Evolutionary conservation across 37 sponge, comb jelly and placozoan species (phyloP).

Genomic region (Petrosia ficiformis): DNA sequence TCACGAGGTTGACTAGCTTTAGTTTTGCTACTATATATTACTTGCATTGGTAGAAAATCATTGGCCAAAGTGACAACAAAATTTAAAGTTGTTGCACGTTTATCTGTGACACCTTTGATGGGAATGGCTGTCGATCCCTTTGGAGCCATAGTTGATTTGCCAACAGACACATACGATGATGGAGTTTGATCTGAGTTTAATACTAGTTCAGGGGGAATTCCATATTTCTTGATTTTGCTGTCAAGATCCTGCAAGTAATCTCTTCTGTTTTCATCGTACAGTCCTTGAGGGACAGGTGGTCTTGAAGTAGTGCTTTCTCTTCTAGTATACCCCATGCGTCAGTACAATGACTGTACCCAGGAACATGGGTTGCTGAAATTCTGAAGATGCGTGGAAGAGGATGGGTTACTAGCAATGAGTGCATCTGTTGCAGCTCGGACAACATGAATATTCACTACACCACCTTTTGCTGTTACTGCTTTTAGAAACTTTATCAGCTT

Average conservation of each 20-base stretch:
- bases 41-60: slow-evolving; percentile 46
- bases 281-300: slow-evolving; percentile 36
- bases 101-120: slow-evolving; percentile 39
- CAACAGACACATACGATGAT: slow-evolving; percentile 43
- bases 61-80: slow-evolving; percentile 34
- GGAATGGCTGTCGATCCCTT: slow-evolving; percentile 35
- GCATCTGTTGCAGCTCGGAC: slow-evolving; percentile 35
- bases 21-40: slow-evolving; percentile 48
- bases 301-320: slow-evolving; percentile 27
- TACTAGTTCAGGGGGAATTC: slow-evolving; percentile 44
- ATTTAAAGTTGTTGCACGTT: slow-evolving; percentile 42
- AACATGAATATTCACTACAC: slow-evolving; percentile 61
- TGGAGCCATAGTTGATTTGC: slow-evolving; percentile 40
- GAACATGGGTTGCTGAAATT: slow-evolving; percentile 26
- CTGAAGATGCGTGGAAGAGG: slow-evolving; percentile 14
- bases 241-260: slow-evolving; percentile 24
- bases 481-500: too few species aligned
- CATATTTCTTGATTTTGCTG: slow-evolving; percentile 20
- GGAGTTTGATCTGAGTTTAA: slow-evolving; percentile 58
- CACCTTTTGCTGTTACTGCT: too few species aligned
- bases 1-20: slow-evolving; percentile 42
- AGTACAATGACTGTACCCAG: slow-evolving; percentile 44
- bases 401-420: slow-evolving; percentile 46
- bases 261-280: slow-evolving; percentile 24
- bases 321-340: slow-evolving; percentile 29